A percentile compares a stretch with the other conserved stretches of the same genome.
These are phyloP conservation scores for Cyclopterus lumpus DNA, from an alignment of 2,797 vertebrate genomes.

Conservation along the genomic window DNA sequence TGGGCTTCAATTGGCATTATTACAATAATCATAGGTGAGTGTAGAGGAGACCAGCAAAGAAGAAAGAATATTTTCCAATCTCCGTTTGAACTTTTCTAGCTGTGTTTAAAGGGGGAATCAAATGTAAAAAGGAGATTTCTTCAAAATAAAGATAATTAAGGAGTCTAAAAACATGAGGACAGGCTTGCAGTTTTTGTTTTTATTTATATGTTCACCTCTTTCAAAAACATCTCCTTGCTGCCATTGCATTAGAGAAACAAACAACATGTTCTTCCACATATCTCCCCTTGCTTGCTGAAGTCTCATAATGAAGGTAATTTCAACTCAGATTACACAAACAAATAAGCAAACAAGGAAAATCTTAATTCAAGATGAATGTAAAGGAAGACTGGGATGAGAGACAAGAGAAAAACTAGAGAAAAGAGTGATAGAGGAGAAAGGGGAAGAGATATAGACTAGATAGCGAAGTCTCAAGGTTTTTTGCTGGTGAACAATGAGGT, in stretches of 20 bases:
- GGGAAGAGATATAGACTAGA: conserved; percentile 36
- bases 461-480: conserved; percentile 61
- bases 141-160: conserved; percentile 7
- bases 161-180: conserved; percentile 19
- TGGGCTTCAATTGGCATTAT: conserved; percentile 49
- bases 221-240: conserved; percentile 22
- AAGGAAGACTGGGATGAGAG: neutral
- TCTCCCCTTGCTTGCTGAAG: neutral
- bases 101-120: conserved; percentile 12
- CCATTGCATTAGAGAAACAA: conserved; percentile 15
- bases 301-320: conserved; percentile 1
- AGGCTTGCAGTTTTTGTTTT: neutral
- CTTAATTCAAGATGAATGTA: neutral
- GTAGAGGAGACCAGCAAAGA: conserved; percentile 6
- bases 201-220: conserved; percentile 5
- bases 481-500: conserved; percentile 43
- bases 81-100: neutral
- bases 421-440: conserved; percentile 1
- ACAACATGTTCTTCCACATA: conserved; percentile 12
- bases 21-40: conserved; percentile 54
- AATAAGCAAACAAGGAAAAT: neutral
- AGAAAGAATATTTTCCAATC: conserved; percentile 26
- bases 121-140: conserved; percentile 8
- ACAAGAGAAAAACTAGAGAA: neutral
- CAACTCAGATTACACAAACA: neutral